Percentiles rank a stretch among this genome's conserved stretches.
phyloP scores from a whole-genome alignment of 2,113 vertebrate genomes.

The Edolisoma coerulescens region DNA sequence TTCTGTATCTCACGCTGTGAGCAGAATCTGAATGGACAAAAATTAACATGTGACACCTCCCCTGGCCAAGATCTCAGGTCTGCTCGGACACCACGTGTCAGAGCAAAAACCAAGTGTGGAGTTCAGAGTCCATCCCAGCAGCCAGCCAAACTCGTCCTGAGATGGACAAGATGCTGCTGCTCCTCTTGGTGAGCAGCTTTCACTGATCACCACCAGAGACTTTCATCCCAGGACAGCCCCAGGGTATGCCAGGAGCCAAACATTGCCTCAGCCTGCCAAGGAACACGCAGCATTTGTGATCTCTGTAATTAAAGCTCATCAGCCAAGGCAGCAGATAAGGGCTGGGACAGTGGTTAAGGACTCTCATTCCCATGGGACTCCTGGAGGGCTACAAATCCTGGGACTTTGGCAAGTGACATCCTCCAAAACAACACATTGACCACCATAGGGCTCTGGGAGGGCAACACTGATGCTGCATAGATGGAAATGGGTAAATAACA shows the following conservation, averaged over 20 bases:
- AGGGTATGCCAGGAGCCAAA: neutral
- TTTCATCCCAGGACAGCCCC: neutral
- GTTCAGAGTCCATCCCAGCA: neutral
- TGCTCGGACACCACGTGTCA: fast-evolving
- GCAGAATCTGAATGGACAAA: neutral
- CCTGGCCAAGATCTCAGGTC: neutral
- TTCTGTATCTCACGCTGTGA: neutral
- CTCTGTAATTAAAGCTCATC: neutral
- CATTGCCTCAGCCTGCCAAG: neutral
- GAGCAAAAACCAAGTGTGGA: neutral
- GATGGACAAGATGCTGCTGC: neutral
- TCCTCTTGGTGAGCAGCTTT: neutral
- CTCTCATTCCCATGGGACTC: neutral
- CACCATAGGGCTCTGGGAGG: neutral
- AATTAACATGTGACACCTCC: neutral
- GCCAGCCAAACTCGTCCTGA: neutral
- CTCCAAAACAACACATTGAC: neutral
- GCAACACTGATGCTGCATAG: neutral
- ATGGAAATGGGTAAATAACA: neutral
- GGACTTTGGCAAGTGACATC: neutral
- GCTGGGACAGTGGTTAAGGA: neutral
- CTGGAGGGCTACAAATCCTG: neutral
- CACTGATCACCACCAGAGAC: neutral
- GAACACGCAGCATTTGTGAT: neutral
- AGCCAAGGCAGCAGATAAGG: neutral